Evolutionary conservation across 1,140 invertebrate genomes (phyloP).

Genomic region (Formica selysi): DNA sequence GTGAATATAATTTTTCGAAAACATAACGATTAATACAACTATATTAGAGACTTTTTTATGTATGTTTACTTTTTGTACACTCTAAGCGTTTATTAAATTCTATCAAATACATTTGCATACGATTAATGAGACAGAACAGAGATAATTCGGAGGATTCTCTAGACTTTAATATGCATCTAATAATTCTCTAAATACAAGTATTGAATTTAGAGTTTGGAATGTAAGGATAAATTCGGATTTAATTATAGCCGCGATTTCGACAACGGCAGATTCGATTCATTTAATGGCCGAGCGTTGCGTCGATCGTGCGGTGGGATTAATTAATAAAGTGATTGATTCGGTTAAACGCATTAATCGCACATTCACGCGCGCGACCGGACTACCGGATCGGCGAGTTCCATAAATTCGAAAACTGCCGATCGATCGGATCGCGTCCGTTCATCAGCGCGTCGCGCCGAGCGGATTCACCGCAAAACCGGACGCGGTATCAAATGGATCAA

Average conservation of each 20-base stretch:
- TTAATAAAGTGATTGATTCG: conserved; percentile 54
- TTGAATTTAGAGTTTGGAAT: conserved; percentile 3
- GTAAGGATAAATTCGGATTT: conserved; percentile 18
- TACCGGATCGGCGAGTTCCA: conserved; percentile 35
- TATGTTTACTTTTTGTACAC: not conserved
- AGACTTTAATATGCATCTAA: not conserved
- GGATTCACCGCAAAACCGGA: conserved; percentile 48
- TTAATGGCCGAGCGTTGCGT: conserved; percentile 24
- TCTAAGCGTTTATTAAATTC: not conserved
- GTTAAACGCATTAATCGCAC: conserved; percentile 54
- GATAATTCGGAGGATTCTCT: not conserved
- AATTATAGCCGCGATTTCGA: conserved; percentile 24
- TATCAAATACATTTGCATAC: not conserved
- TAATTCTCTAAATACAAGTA: not conserved
- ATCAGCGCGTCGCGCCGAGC: conserved; percentile 1
- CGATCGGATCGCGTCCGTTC: conserved; percentile 46
- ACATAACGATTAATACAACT: not conserved
- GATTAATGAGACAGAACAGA: not conserved
- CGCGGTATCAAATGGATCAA: conserved; percentile 46
- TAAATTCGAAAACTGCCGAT: conserved; percentile 35
- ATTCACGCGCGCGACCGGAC: conserved; percentile 21
- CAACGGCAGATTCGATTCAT: conserved; percentile 30
- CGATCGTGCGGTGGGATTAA: conserved; percentile 44
- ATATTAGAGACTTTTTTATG: not conserved
- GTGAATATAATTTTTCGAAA: not conserved